These are phyloP conservation scores for Microctenopoma lineatum DNA, from an alignment of 2,797 vertebrate species.

Conservation along the genomic window DNA sequence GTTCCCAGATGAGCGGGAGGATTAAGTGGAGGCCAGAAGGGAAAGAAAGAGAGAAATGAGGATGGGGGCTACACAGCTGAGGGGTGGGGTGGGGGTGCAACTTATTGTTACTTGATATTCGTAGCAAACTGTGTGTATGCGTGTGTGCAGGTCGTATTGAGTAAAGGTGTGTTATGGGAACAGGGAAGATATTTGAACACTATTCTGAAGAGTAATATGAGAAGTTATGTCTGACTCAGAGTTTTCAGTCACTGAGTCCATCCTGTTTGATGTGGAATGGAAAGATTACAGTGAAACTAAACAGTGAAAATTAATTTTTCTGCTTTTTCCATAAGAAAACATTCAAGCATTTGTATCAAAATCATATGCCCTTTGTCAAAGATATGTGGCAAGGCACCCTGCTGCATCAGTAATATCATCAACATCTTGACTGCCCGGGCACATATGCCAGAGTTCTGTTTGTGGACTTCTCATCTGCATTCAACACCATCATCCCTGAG, in stretches of 20 bases:
- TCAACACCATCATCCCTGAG: no score
- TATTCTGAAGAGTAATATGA: slow-evolving; percentile 42
- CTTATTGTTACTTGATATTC: slow-evolving; percentile 69
- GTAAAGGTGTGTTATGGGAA: slow-evolving; percentile 47
- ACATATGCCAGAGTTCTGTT: no score
- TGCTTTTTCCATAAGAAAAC: not conserved
- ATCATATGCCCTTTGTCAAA: no score
- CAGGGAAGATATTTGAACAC: slow-evolving; percentile 37
- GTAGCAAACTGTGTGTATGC: slow-evolving; percentile 39
- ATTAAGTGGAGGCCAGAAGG: slow-evolving; percentile 73
- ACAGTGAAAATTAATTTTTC: slow-evolving; percentile 13
- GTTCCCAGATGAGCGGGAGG: slow-evolving; percentile 83
- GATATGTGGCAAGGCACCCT: no score
- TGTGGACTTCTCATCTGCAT: no score
- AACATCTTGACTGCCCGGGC: no score
- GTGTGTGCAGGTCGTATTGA: slow-evolving; percentile 26
- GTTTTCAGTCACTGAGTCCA: slow-evolving; percentile 50
- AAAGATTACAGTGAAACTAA: slow-evolving; percentile 24
- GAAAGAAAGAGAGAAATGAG: slow-evolving; percentile 61
- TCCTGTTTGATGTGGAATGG: slow-evolving; percentile 45
- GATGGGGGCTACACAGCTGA: slow-evolving; percentile 66
- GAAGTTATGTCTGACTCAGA: slow-evolving; percentile 63
- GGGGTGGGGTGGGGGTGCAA: slow-evolving; percentile 27
- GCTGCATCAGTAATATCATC: no score
- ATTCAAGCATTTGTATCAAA: not conserved